Evolutionary conservation across 2,113 vertebrate species (phyloP).

Genomic region (Lethenteron reissneri): DNA sequence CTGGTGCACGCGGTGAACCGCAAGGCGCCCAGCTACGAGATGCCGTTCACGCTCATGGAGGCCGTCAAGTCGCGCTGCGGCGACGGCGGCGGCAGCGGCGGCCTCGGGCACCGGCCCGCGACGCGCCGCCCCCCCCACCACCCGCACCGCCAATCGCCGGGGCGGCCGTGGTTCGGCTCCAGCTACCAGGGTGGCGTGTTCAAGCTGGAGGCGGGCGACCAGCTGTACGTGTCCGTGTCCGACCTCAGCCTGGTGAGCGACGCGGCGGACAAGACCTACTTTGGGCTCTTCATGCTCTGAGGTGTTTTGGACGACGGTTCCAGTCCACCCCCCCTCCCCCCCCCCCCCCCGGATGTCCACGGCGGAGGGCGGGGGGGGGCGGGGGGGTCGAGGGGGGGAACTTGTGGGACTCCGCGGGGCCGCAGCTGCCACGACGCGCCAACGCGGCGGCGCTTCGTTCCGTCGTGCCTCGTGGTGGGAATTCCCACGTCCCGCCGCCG

Average conservation of each 20-base stretch:
- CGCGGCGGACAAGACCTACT: neutral
- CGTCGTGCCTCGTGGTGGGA: too few species aligned
- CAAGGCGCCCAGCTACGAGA: neutral
- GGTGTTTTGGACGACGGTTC: neutral
- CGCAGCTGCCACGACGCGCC: too few species aligned
- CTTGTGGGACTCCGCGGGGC: too few species aligned
- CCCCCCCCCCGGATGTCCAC: neutral
- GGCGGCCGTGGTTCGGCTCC: neutral
- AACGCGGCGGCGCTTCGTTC: too few species aligned
- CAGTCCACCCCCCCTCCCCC: neutral
- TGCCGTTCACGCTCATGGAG: neutral
- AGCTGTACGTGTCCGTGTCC: neutral
- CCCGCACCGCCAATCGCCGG: neutral
- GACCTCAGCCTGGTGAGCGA: neutral
- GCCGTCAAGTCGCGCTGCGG: neutral
- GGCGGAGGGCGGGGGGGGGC: neutral
- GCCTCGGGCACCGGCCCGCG: too few species aligned
- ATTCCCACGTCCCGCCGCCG: too few species aligned
- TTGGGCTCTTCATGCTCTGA: constrained; percentile 3
- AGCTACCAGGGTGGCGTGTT: constrained; percentile 1
- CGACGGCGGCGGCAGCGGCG: neutral
- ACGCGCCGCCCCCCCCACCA: too few species aligned
- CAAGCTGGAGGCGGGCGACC: neutral
- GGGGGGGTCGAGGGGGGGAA: too few species aligned
- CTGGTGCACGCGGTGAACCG: neutral